A percentile compares a stretch with the other conserved stretches of the same genome.
Conservation (phyloP, 2,797 vertebrate species). For the Poecile montanus region DNA sequence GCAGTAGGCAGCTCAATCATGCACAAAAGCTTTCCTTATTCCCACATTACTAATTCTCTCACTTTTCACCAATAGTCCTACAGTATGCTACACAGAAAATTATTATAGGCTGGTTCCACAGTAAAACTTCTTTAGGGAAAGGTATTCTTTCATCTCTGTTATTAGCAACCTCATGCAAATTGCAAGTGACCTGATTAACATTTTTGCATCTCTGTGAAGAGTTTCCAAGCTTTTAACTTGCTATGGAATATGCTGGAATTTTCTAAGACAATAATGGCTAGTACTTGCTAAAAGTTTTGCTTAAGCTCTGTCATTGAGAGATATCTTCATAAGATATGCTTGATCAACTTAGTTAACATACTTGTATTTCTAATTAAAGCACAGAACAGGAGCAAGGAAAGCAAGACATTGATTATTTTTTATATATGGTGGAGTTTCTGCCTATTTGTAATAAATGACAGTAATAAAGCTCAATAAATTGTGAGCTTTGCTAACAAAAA, state of each 20-base stretch:
- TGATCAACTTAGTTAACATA: not conserved
- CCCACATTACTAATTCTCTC: not conserved
- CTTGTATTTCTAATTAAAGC: not conserved
- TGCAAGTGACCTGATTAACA: not conserved
- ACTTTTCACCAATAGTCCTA: not conserved
- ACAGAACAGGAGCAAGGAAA: not conserved
- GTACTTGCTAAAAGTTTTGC: not conserved
- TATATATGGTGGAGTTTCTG: not conserved
- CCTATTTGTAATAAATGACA: not conserved
- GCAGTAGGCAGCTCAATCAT: not conserved
- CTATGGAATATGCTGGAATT: not conserved
- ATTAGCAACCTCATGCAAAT: slow-evolving; percentile 2
- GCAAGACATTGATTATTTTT: rapidly evolving
- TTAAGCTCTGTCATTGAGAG: not conserved
- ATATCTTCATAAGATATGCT: not conserved
- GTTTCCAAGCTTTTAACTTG: not conserved
- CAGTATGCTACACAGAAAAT: not conserved
- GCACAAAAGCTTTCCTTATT: not conserved
- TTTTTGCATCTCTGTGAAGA: not conserved
- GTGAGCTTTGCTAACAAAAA: not conserved
- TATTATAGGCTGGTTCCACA: not conserved
- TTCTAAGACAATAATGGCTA: not conserved
- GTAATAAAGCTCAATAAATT: not conserved
- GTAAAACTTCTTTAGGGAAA: not conserved
- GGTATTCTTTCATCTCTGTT: not conserved